Percentiles rank a stretch among this genome's conserved stretches.
Conservation (phyloP, 2,113 vertebrate genomes). For the Microtus richardsoni region DNA sequence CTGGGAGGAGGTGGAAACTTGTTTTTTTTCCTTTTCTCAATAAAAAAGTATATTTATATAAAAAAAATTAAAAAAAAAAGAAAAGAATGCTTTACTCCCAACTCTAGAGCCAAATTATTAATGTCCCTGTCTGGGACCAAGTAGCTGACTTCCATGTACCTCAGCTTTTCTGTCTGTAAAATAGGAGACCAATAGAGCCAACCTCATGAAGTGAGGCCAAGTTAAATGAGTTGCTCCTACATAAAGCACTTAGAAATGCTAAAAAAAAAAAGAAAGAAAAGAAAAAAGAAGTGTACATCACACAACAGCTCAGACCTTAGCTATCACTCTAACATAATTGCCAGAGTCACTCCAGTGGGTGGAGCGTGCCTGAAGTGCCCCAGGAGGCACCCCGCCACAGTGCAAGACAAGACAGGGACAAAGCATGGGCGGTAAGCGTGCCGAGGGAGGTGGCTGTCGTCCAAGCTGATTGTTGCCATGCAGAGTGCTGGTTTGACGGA, state of each 20-base stretch:
- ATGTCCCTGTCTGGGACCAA: background rate
- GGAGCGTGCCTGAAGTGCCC: background rate
- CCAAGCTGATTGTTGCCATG: background rate
- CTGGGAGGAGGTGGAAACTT: too few species aligned
- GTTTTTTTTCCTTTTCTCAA: too few species aligned
- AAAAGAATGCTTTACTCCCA: background rate
- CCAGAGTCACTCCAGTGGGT: background rate
- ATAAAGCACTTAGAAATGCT: background rate
- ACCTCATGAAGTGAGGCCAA: background rate
- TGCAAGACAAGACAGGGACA: background rate
- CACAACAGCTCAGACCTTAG: background rate
- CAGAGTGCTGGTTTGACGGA: background rate
- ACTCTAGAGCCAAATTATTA: background rate
- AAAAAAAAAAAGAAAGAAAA: too few species aligned
- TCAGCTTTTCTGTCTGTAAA: conserved; percentile 37
- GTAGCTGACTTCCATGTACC: background rate
- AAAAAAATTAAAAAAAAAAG: too few species aligned
- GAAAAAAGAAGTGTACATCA: background rate
- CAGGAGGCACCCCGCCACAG: background rate
- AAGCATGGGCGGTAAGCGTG: background rate
- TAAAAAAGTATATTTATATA: too few species aligned
- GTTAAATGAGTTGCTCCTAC: background rate
- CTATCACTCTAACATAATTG: background rate
- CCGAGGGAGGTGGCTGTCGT: background rate
- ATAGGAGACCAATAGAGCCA: background rate